phyloP scores from a whole-genome alignment of 2,888 invertebrate species.

The Nemurella pictetii region DNA sequence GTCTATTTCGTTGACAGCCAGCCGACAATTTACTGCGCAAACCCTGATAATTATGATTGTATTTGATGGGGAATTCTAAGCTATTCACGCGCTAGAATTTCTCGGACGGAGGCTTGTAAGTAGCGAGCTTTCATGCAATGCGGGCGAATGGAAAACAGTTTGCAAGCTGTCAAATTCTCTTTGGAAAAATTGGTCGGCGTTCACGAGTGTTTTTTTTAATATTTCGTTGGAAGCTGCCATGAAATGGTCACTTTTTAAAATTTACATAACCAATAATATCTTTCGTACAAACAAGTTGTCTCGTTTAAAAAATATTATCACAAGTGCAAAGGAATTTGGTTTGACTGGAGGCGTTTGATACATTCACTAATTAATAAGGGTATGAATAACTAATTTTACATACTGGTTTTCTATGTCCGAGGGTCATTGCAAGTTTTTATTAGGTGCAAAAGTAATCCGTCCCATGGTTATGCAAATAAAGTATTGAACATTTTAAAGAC shows the following conservation, averaged over 20 bases:
- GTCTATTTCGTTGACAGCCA: constrained; percentile 6
- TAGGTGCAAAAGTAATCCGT: background rate
- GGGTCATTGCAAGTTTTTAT: background rate
- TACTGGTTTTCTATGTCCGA: background rate
- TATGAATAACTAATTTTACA: background rate
- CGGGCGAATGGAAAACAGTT: background rate
- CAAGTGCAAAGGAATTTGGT: background rate
- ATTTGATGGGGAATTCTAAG: background rate
- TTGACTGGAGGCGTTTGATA: background rate
- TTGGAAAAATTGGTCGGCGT: background rate
- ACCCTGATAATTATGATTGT: constrained; percentile 17
- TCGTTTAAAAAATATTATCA: background rate
- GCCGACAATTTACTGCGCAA: constrained; percentile 26
- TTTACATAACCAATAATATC: background rate
- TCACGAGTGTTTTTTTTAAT: background rate
- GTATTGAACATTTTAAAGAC: too few relatives aligned
- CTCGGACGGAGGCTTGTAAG: background rate
- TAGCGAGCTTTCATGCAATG: background rate
- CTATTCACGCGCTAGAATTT: background rate
- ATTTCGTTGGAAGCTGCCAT: background rate
- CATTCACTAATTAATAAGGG: background rate
- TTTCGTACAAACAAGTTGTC: background rate
- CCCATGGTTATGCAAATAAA: background rate
- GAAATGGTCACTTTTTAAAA: background rate
- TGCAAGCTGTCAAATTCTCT: background rate